These are phyloP conservation scores for Sandelia bainsii DNA, from an alignment of 2,797 vertebrate species.

Conservation along the genomic window DNA sequence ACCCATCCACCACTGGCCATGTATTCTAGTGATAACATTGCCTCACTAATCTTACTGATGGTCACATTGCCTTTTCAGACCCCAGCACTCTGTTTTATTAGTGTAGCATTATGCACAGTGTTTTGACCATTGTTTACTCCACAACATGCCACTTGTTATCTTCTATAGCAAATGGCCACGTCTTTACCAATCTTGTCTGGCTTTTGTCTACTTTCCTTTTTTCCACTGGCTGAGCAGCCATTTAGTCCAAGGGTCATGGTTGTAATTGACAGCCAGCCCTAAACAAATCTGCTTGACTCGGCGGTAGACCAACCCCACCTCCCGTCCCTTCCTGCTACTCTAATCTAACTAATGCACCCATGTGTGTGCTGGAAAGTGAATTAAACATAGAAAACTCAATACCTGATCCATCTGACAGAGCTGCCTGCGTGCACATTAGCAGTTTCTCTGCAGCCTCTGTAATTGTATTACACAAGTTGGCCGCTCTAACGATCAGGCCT, in stretches of 20 bases:
- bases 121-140: conserved; percentile 78
- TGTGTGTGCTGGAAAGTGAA: conserved; percentile 95
- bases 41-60: conserved; percentile 75
- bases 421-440: conserved; percentile 91
- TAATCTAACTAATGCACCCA: conserved; percentile 96
- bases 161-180: conserved; percentile 72
- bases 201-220: conserved; percentile 77
- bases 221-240: conserved; percentile 76
- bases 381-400: conserved; percentile 96
- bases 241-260: conserved; percentile 85
- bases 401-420: conserved; percentile 92
- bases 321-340: conserved; percentile 70
- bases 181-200: conserved; percentile 83
- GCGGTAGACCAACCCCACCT: conserved; percentile 77
- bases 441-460: conserved; percentile 90
- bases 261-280: conserved; percentile 91
- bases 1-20: conserved; percentile 45
- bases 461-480: conserved; percentile 94
- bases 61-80: conserved; percentile 63
- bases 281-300: conserved; percentile 87
- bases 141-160: conserved; percentile 81
- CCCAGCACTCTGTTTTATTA: conserved; percentile 82
- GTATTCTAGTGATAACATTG: conserved; percentile 64
- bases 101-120: conserved; percentile 58
- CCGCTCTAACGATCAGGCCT: conserved; percentile 91